phyloP scores from a whole-genome alignment of 2,113 vertebrate genomes.

The Sander lucioperca region DNA sequence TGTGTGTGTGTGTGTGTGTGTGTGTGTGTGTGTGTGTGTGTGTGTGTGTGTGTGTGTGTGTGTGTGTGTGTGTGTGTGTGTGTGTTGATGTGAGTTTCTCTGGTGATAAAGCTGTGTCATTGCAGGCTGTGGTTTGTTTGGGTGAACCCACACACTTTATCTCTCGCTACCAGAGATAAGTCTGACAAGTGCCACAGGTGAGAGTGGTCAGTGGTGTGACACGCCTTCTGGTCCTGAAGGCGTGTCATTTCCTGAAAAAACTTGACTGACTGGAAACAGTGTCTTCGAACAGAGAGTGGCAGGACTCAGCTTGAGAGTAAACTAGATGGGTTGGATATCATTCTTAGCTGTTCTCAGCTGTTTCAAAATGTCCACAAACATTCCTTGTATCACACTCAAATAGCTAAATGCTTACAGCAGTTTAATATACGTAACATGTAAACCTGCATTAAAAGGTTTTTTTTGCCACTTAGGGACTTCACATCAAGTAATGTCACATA shows the following conservation, averaged over 20 bases:
- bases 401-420: not conserved
- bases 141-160: constrained; percentile 42
- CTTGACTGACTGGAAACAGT: constrained; percentile 10
- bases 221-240: constrained; percentile 24
- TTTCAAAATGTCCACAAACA: constrained; percentile 2
- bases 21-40: too few species aligned
- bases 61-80: not conserved
- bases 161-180: constrained; percentile 49
- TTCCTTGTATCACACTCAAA: not conserved
- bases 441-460: not conserved
- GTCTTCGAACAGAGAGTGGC: not conserved
- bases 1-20: not conserved
- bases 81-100: not conserved
- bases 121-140: constrained; percentile 15
- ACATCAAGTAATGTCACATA: not conserved
- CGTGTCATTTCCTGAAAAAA: constrained; percentile 25
- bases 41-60: not conserved
- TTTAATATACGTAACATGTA: too few species aligned
- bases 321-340: not conserved
- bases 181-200: constrained; percentile 55
- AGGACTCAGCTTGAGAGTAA: not conserved
- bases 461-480: not conserved
- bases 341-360: not conserved
- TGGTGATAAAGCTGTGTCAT: constrained; percentile 8
- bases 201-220: constrained; percentile 33